Evolutionary conservation across 2,888 invertebrate species (phyloP), one percentile per base, ranked within the genome.

Genomic region (Latrodectus elegans): DNA sequence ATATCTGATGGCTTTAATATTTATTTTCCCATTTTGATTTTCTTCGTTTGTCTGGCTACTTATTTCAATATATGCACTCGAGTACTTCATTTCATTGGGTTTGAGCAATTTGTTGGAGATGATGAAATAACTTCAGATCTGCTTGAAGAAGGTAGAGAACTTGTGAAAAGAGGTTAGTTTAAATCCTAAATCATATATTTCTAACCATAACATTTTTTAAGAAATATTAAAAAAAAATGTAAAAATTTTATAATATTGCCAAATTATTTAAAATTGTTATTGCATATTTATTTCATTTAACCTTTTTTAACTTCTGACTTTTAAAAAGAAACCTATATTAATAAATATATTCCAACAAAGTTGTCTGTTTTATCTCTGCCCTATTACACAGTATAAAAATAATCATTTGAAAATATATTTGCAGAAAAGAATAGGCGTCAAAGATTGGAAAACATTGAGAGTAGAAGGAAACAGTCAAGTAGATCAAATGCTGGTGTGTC

Each of bases 1-100:
- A 96, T 99, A 90, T 96, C 99, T 0, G 96, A 98, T 92, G 99
- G 99, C 11, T 99, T 99, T 93, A 99, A 99, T 93, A 96, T 99
- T 82, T 99, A 99, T 93, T 98, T 99, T 92, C 99, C 99, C 0
- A 99, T 99, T 95, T 95, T 97, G 88, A 98, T 99, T 92, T 94
- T 99, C 86, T 94, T 96, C 68, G 95, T 99, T 90, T 99, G 99
- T 91, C 93, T 97, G 84, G 96, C 98, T 84, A 99, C 99, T 0
- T 98, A 97, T 94, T 96, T 97, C 92, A 97, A 97, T 91, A 93
- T 99, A 70, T 99, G 99, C 81, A 96, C 97, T 83, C 95, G 98
- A 76, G 93, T 98, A 83, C 93, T 99, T 60, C 97, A 97, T 81
- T 94, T 96, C 89, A 94, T 99, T 90, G 99, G 98, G 60, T 97